Conservation (phyloP, 2,113 vertebrate species). For the Oenanthe oenanthe region DNA sequence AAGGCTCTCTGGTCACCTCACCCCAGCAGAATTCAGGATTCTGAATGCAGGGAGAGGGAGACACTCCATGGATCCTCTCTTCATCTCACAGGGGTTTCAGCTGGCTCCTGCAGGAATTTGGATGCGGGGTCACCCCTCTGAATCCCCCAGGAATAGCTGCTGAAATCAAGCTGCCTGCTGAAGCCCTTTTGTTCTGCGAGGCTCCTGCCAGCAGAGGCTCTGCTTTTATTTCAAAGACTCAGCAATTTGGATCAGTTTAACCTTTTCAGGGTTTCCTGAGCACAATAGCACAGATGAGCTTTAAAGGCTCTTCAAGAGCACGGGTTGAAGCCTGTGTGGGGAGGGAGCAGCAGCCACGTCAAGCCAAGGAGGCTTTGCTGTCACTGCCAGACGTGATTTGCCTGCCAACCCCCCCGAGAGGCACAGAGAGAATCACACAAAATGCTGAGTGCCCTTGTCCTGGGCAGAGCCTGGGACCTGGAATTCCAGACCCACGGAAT, state of each 20-base stretch:
- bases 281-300: slow-evolving; percentile 57
- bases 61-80: neutral
- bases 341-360: neutral
- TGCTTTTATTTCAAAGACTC: slow-evolving; percentile 46
- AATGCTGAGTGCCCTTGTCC: neutral
- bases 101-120: neutral
- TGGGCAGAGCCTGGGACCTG: neutral
- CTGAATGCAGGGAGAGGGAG: neutral
- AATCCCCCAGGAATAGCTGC: neutral
- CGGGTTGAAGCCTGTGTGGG: neutral
- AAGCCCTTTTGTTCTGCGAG: slow-evolving; percentile 24
- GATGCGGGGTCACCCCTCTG: neutral
- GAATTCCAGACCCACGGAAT: neutral
- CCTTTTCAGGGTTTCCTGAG: slow-evolving; percentile 32
- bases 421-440: neutral
- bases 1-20: neutral
- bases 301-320: slow-evolving; percentile 5
- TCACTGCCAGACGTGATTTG: slow-evolving; percentile 9
- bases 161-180: slow-evolving; percentile 21
- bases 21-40: neutral
- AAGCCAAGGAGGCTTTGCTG: neutral
- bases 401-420: neutral
- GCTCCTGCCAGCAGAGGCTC: slow-evolving; percentile 26
- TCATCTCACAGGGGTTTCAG: neutral
- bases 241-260: slow-evolving; percentile 58